Evolutionary conservation across 1,140 invertebrate species (phyloP).

Genomic region (Pteromalus puparum): DNA sequence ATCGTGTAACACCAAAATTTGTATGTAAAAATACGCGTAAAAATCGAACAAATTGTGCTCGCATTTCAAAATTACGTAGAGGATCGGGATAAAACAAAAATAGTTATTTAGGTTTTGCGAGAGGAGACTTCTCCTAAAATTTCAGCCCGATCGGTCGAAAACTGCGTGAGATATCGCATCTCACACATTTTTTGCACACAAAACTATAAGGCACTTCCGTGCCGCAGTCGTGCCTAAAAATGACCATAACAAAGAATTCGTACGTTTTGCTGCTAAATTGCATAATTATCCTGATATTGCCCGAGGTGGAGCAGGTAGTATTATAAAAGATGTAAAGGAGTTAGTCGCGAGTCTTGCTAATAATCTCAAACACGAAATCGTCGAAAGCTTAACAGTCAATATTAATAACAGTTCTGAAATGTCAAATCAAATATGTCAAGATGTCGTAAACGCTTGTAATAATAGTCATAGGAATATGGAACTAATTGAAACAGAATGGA

Average conservation of each 20-base stretch:
- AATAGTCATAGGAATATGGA: neutral
- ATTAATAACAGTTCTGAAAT: neutral
- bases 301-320: neutral
- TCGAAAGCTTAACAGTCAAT: neutral
- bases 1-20: no score
- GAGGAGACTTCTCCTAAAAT: no score
- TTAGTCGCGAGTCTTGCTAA: neutral
- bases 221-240: neutral
- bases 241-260: neutral
- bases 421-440: neutral
- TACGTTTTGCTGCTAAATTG: conserved; percentile 3
- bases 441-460: neutral
- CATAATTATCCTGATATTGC: neutral
- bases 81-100: no score
- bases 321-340: neutral
- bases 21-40: no score
- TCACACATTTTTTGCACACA: no score
- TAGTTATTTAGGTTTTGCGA: no score
- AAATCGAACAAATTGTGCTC: no score
- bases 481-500: conserved; percentile 39
- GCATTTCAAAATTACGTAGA: no score
- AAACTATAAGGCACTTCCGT: no score
- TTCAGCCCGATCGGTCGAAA: no score
- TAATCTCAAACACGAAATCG: neutral
- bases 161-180: no score